Evolutionary conservation across 2,113 vertebrate genomes (phyloP).

Genomic region (Peromyscus leucopus): DNA sequence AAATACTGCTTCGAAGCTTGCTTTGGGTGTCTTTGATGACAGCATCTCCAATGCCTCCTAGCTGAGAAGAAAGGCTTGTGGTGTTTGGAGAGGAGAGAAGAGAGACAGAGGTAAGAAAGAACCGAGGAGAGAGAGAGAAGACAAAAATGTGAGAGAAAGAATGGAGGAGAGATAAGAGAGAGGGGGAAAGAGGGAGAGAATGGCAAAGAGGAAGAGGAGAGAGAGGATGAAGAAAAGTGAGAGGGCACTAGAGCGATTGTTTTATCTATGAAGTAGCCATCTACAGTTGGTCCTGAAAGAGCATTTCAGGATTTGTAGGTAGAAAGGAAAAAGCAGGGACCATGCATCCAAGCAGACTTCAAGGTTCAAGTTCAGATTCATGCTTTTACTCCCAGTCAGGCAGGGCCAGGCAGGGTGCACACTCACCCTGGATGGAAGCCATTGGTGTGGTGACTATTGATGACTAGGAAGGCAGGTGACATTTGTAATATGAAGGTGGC

Average conservation of each 20-base stretch:
- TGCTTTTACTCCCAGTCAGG: neutral
- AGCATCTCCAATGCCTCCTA: neutral
- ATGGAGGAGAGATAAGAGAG: fast-evolving
- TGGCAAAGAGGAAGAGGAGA: neutral
- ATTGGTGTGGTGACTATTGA: neutral
- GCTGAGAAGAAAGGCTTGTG: neutral
- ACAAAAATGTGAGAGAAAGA: neutral
- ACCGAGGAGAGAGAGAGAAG: neutral
- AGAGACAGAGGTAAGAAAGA: neutral
- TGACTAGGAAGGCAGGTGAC: neutral
- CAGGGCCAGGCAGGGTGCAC: neutral
- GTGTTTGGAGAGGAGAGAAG: neutral
- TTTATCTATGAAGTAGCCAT: neutral
- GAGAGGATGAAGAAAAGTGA: too few species aligned
- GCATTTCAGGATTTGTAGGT: neutral
- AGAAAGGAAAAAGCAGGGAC: neutral
- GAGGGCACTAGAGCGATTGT: neutral
- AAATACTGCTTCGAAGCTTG: neutral
- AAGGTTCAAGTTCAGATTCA: slow-evolving; percentile 44
- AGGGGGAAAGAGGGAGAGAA: neutral
- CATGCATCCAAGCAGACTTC: neutral
- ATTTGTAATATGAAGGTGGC: neutral
- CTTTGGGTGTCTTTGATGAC: neutral
- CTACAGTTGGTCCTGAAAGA: neutral
- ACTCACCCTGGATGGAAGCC: neutral